Base-by-base conservation (phyloP, 2,113 vertebrate species). In the Catharus fuscescens region DNA sequence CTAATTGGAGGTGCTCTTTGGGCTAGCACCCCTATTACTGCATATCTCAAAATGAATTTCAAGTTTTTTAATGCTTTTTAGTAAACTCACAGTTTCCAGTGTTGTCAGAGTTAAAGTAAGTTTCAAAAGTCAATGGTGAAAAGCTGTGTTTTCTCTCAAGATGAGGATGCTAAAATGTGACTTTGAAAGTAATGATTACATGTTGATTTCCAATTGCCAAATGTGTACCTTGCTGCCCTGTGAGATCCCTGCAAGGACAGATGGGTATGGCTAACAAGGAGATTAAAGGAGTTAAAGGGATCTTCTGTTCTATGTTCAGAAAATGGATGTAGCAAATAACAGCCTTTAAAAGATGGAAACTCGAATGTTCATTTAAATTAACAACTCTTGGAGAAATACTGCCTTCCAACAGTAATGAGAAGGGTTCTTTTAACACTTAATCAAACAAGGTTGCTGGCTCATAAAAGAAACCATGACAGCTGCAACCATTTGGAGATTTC, bases 281-380 rank as follows among this genome's bases (percentile, higher is more conserved):
- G 93, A 95, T 92, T 87, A 95, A 95, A 95, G 87, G 74, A 95
- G 78, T 64, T 94, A 90, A 86, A 92, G 80, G 65, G 56, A 76
- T 92, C 74, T 77, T 86, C 74, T 77, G 59, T 94, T 95, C 86
- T 61, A 57, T 74, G 64, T 82, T 90, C 40, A 73, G 91, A 92
- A 92, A 96, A 94, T 86, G 65, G 82, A 88, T 83, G 50, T 88
- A 84, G 80, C 82, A 94, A 96, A 90, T 81, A 94, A 73, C 59
- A 88, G 79, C 66, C 91, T 91, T 80, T 74, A 84, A 88, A 88
- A 92, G 72, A 66, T 7, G 32, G 86, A 66, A 81, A 95, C 60
- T 88, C 38, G 9, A 79, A 92, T 61, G 59, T 80, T 92, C 93
- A 94, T 96, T 96, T 94, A 82, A 87, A 96, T 85, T 82, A 93